These are phyloP conservation scores for Poecilia gillii DNA, from an alignment of 2,797 vertebrate species.

Conservation along the genomic window DNA sequence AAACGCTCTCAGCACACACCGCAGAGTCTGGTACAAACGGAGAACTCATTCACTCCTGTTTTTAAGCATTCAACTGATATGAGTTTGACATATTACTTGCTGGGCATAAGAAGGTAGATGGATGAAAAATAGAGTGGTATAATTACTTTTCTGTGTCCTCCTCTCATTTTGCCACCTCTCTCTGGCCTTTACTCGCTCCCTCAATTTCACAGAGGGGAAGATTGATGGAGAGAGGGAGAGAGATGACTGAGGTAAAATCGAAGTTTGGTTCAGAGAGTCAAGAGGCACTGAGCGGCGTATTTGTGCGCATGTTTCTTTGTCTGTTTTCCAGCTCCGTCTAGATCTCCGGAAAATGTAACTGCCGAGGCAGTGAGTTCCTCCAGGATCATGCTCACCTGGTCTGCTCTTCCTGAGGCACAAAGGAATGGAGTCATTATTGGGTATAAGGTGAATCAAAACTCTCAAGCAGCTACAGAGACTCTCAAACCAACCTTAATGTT, in stretches of 20 bases:
- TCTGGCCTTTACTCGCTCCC: conserved; percentile 44
- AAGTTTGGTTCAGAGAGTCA: conserved; percentile 55
- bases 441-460: conserved; percentile 86
- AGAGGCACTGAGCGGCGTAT: conserved; percentile 42
- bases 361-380: conserved; percentile 92
- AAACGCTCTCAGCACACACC: conserved; percentile 81
- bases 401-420: conserved; percentile 83
- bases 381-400: conserved; percentile 91
- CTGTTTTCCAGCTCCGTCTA: conserved; percentile 87
- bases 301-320: conserved; percentile 43
- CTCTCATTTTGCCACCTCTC: conserved; percentile 35
- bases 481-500: conserved; percentile 9
- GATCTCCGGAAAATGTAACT: conserved; percentile 88
- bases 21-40: conserved; percentile 86
- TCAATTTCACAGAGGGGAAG: conserved; percentile 38
- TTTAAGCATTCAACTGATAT: conserved; percentile 28
- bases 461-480: conserved; percentile 20
- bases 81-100: conserved; percentile 20
- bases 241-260: conserved; percentile 59
- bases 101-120: conserved; percentile 52
- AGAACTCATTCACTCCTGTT: conserved; percentile 31
- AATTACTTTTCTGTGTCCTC: conserved; percentile 49
- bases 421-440: conserved; percentile 93
- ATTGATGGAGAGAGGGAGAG: conserved; percentile 35
- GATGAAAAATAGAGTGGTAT: conserved; percentile 49